These are phyloP conservation scores for Erpornis zantholeuca DNA, from an alignment of 2,113 vertebrate genomes.

Conservation along the genomic window DNA sequence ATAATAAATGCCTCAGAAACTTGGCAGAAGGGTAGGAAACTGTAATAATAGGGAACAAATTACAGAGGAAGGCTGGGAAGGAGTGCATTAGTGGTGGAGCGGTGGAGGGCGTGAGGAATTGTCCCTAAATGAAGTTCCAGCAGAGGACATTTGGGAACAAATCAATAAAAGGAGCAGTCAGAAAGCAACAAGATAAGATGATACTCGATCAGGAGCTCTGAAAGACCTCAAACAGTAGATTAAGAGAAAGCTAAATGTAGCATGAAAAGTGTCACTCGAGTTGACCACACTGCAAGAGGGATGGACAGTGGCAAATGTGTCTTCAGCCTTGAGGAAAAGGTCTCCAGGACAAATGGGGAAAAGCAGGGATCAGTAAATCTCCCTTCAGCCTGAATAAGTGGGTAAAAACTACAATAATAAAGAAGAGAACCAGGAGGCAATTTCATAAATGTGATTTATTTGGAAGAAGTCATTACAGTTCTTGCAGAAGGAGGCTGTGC, in stretches of 20 bases:
- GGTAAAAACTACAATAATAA: conserved; percentile 54
- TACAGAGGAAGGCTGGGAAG: conserved; percentile 23
- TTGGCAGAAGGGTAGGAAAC: conserved; percentile 44
- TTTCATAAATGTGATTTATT: conserved; percentile 66
- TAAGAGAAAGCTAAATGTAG: conserved; percentile 61
- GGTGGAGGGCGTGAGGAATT: conserved; percentile 38
- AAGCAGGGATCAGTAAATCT: conserved; percentile 27
- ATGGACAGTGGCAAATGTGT: conserved; percentile 23
- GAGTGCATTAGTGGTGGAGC: conserved; percentile 45
- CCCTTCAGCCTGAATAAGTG: conserved; percentile 13
- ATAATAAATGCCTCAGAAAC: conserved; percentile 53
- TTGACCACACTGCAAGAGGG: conserved; percentile 30
- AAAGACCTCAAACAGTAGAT: conserved; percentile 47
- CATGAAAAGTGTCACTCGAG: conserved; percentile 36
- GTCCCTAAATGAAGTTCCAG: conserved; percentile 63
- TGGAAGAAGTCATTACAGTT: conserved; percentile 54
- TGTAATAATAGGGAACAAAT: conserved; percentile 41
- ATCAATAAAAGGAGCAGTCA: conserved; percentile 50
- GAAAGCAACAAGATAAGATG: conserved; percentile 51
- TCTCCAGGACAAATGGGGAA: conserved; percentile 20
- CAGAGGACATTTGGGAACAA: conserved; percentile 49
- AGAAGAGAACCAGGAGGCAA: conserved; percentile 27
- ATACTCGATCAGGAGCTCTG: conserved; percentile 43
- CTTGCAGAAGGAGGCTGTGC: conserved; percentile 31
- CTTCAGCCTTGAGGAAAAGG: conserved; percentile 61